These are phyloP conservation scores for Tychaedon coryphoeus DNA, from an alignment of 2,113 vertebrate genomes.

Conservation along the genomic window DNA sequence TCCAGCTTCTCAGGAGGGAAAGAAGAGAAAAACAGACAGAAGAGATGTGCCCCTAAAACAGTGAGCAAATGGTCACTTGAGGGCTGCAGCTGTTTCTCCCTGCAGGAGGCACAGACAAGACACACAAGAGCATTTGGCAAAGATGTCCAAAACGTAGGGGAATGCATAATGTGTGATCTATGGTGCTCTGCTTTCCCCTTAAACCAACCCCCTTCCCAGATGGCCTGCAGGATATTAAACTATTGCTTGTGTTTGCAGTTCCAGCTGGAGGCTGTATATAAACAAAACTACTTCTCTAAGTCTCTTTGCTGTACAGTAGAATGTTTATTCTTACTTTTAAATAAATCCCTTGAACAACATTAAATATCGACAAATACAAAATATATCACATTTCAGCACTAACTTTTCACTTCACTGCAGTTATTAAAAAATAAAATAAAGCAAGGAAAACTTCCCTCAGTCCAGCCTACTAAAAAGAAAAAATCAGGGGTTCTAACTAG, in stretches of 20 bases:
- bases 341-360: background rate
- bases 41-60: background rate
- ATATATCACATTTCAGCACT: background rate
- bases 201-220: constrained; percentile 42
- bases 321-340: background rate
- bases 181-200: background rate
- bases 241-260: constrained; percentile 28
- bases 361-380: background rate
- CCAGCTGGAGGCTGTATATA: constrained; percentile 15
- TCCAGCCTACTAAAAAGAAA: background rate
- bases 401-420: background rate
- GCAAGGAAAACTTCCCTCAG: background rate
- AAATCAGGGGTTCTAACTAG: background rate
- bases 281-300: constrained; percentile 9
- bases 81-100: constrained; percentile 6
- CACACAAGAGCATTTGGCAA: background rate
- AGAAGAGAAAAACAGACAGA: background rate
- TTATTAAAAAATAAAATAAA: background rate
- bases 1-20: background rate
- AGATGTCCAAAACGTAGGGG: background rate
- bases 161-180: background rate
- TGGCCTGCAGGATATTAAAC: constrained; percentile 29
- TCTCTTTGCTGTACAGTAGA: background rate
- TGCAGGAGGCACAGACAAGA: background rate
- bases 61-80: constrained; percentile 19